Conservation (phyloP, 2,797 vertebrate species). For the Carcharodon carcharias region DNA sequence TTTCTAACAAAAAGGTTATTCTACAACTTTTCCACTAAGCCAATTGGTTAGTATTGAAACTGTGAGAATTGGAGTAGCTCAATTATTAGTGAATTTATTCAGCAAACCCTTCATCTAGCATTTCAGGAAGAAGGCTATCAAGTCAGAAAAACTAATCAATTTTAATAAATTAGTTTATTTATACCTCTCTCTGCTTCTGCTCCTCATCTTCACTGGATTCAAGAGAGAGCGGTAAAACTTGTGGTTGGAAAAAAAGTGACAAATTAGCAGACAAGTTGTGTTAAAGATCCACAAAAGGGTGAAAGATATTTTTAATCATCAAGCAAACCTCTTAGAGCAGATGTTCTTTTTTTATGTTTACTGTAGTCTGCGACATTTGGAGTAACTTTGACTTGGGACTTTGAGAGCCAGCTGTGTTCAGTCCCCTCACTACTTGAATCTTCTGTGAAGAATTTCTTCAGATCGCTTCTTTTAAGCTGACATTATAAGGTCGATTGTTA, state of each 20-base stretch:
- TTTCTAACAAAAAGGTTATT: not conserved
- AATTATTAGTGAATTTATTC: not conserved
- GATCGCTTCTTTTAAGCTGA: constrained; percentile 34
- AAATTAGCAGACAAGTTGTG: not conserved
- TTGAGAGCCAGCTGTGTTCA: constrained; percentile 53
- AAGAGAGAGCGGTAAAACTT: constrained; percentile 56
- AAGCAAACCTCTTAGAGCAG: constrained; percentile 60
- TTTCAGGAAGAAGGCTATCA: not conserved
- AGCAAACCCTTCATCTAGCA: not conserved
- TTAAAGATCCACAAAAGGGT: not conserved
- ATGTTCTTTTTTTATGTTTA: constrained; percentile 59
- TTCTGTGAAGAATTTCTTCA: constrained; percentile 51
- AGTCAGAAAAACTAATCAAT: not conserved
- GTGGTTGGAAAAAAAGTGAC: constrained; percentile 40
- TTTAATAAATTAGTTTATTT: not conserved
- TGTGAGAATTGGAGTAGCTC: not conserved
- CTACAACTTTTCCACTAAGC: not conserved
- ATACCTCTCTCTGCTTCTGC: constrained; percentile 41
- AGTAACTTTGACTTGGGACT: not conserved
- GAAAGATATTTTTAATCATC: not conserved
- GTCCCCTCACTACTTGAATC: constrained; percentile 46
- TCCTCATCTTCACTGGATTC: constrained; percentile 47
- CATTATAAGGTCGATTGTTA: constrained; percentile 36
- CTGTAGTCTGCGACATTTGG: constrained; percentile 48
- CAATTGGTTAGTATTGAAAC: not conserved